These are phyloP conservation scores for Apus apus DNA, from an alignment of 2,113 vertebrate genomes.

Conservation along the genomic window DNA sequence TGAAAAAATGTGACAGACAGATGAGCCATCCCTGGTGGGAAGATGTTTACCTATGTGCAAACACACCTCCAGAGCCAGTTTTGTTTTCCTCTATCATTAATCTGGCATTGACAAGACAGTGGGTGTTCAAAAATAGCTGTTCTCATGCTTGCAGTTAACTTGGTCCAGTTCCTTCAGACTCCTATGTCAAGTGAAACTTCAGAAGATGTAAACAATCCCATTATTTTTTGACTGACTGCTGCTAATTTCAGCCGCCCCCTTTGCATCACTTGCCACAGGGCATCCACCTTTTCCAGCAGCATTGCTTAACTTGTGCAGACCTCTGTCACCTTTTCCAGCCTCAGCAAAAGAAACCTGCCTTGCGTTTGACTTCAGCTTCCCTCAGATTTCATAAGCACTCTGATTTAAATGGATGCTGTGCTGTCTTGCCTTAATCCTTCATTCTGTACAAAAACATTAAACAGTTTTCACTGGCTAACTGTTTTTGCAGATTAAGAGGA, in stretches of 20 bases:
- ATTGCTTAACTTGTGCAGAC: neutral
- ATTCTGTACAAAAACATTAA: neutral
- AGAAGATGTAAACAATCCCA: rapidly evolving
- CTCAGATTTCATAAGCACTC: neutral
- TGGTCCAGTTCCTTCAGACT: neutral
- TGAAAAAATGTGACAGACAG: neutral
- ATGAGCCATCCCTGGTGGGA: neutral
- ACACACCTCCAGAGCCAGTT: neutral
- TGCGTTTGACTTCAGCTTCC: neutral
- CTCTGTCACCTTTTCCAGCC: neutral
- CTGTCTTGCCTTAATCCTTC: neutral
- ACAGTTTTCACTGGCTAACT: neutral
- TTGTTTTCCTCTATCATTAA: neutral
- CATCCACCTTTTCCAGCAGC: neutral
- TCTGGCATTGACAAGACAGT: neutral
- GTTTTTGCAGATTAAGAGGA: neutral
- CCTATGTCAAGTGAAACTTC: neutral
- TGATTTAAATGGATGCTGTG: neutral
- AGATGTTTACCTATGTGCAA: neutral
- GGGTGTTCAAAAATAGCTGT: neutral
- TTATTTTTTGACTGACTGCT: neutral
- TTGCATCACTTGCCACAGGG: neutral
- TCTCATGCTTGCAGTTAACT: neutral
- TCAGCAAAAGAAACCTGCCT: neutral
- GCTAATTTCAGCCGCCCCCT: neutral